phyloP scores from a whole-genome alignment of 2,113 vertebrate species.

The Ceratotherium simum region DNA sequence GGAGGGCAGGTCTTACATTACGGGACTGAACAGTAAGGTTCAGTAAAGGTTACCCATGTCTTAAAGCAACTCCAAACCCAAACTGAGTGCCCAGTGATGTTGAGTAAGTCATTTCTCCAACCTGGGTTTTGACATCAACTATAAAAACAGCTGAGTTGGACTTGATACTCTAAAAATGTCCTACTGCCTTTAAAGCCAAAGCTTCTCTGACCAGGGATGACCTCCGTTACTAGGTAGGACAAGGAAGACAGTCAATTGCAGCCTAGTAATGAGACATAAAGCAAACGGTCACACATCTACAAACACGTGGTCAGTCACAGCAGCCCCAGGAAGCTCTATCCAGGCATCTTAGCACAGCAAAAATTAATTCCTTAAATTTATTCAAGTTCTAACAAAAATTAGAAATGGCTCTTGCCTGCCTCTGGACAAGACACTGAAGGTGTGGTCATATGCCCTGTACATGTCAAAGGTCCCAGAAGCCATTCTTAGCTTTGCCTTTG shows the following conservation, averaged over 20 bases:
- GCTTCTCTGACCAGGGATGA: background rate
- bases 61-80: background rate
- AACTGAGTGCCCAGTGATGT: background rate
- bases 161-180: background rate
- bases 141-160: background rate
- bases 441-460: background rate
- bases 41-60: background rate
- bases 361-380: background rate
- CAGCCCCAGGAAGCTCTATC: background rate
- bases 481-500: background rate
- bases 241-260: background rate
- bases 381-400: background rate
- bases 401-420: background rate
- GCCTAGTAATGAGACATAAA: too few relatives aligned
- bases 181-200: background rate
- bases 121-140: background rate
- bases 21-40: background rate
- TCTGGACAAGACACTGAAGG: background rate
- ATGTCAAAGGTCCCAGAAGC: background rate
- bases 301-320: fast-evolving
- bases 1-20: background rate
- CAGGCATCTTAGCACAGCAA: background rate
- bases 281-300: background rate
- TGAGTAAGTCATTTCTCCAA: background rate
- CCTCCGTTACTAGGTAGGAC: background rate